A percentile compares a stretch with the other conserved stretches of the same genome.
Conservation (phyloP, 2,113 vertebrate species). For the Anguilla japonica region DNA sequence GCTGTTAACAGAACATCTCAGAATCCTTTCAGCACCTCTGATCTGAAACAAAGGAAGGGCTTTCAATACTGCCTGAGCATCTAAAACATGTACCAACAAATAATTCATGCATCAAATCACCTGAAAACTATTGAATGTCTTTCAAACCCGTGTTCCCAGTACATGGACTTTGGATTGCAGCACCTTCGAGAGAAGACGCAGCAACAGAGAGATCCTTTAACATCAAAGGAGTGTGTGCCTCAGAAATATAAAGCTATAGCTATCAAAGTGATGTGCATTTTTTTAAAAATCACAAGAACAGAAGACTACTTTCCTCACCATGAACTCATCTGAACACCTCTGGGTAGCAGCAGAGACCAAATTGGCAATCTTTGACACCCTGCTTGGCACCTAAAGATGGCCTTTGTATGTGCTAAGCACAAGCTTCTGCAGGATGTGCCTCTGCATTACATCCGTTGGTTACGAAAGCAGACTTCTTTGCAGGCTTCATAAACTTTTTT, state of each 20-base stretch:
- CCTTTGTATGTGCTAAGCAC: slow-evolving; percentile 28
- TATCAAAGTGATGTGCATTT: slow-evolving; percentile 33
- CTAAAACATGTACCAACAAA: slow-evolving; percentile 22
- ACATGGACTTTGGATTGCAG: slow-evolving; percentile 20
- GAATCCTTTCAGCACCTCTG: background rate
- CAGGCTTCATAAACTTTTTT: background rate
- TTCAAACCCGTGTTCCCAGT: too few species aligned
- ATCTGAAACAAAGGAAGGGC: slow-evolving; percentile 10
- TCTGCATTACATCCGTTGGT: slow-evolving; percentile 32
- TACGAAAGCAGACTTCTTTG: slow-evolving; percentile 5
- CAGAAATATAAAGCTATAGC: slow-evolving; percentile 27
- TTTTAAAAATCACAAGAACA: slow-evolving; percentile 22
- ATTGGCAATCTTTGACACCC: slow-evolving; percentile 43
- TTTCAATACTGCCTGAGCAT: slow-evolving; percentile 19
- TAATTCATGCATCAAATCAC: slow-evolving; percentile 12
- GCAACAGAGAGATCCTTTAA: slow-evolving; percentile 19
- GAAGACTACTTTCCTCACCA: slow-evolving; percentile 37
- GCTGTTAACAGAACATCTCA: background rate
- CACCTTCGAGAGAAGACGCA: slow-evolving; percentile 9
- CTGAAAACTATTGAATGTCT: slow-evolving; percentile 6
- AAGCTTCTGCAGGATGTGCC: slow-evolving; percentile 38
- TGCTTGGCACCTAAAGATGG: slow-evolving; percentile 41
- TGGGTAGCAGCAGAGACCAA: slow-evolving; percentile 39
- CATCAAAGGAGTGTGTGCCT: slow-evolving; percentile 29
- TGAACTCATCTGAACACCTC: slow-evolving; percentile 37